phyloP scores from a whole-genome alignment of 2,797 vertebrate genomes.

The Mormyrus hasselquistii region DNA sequence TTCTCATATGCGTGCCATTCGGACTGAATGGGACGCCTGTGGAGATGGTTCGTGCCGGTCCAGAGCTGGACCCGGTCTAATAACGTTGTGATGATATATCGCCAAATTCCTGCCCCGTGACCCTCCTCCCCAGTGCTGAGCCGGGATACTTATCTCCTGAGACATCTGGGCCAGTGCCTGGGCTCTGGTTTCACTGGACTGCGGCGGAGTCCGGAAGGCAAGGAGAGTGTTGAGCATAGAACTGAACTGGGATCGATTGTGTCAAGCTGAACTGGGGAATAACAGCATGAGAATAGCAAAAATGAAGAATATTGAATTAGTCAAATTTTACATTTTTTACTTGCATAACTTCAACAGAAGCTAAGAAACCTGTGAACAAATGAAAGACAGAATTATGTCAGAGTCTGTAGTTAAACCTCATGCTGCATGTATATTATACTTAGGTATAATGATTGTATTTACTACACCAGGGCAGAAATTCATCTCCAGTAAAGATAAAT shows the following conservation, averaged over 20 bases:
- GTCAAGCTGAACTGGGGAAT: conserved; percentile 76
- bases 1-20: conserved; percentile 49
- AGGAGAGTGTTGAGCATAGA: conserved; percentile 61
- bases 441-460: neutral
- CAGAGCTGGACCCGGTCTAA: conserved; percentile 68
- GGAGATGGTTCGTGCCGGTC: conserved; percentile 59
- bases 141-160: conserved; percentile 82
- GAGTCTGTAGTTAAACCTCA: neutral
- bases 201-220: conserved; percentile 43
- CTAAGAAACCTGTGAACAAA: neutral
- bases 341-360: conserved; percentile 18
- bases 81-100: conserved; percentile 89
- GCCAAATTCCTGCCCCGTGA: conserved; percentile 80
- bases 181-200: conserved; percentile 85
- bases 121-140: conserved; percentile 70
- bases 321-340: conserved; percentile 72
- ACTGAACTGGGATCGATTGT: conserved; percentile 76
- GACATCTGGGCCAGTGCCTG: conserved; percentile 82
- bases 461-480: neutral
- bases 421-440: neutral
- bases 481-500: neutral
- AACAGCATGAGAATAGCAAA: conserved; percentile 69
- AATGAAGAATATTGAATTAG: conserved; percentile 82
- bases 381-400: neutral
- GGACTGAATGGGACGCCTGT: conserved; percentile 54